phyloP scores from a whole-genome alignment of 2,888 invertebrate genomes.

The Dorcus parallelipipedus region DNA sequence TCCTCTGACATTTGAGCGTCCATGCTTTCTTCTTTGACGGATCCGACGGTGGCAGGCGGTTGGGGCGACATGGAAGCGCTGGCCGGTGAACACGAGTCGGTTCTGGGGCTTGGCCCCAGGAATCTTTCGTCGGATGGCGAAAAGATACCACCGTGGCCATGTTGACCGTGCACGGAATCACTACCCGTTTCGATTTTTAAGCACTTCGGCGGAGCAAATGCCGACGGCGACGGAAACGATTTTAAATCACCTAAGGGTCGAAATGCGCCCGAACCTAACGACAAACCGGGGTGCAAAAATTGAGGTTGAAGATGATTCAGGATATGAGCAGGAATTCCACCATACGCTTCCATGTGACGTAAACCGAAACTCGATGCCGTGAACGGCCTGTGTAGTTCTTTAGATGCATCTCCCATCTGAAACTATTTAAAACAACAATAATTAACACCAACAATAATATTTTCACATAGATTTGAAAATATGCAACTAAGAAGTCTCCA shows the following conservation, averaged over 20 bases:
- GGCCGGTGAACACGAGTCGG: conserved; percentile 60
- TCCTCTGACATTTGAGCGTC: conserved; percentile 60
- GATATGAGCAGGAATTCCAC: conserved; percentile 63
- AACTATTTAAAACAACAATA: conserved; percentile 34
- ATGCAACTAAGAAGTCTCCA: too few species aligned
- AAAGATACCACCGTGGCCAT: conserved; percentile 44
- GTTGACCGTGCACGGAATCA: conserved; percentile 39
- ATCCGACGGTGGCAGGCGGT: conserved; percentile 30
- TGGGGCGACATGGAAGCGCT: conserved; percentile 57
- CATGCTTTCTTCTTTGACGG: conserved; percentile 54
- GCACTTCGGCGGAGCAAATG: conserved; percentile 71
- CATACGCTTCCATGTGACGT: conserved; percentile 56
- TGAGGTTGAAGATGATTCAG: conserved; percentile 70
- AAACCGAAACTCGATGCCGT: conserved; percentile 56
- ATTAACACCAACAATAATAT: conserved; percentile 5
- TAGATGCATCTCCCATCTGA: conserved; percentile 53
- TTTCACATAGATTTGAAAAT: neutral
- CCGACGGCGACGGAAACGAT: conserved; percentile 58
- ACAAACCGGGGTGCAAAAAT: conserved; percentile 65
- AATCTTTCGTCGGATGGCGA: conserved; percentile 47
- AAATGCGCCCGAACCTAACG: conserved; percentile 59
- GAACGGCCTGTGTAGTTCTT: conserved; percentile 65
- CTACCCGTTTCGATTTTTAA: conserved; percentile 51
- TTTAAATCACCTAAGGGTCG: conserved; percentile 57
- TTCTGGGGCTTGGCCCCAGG: conserved; percentile 51